Conservation (phyloP, 2,888 invertebrate species). For the Mimumesa dahlbomi region DNA sequence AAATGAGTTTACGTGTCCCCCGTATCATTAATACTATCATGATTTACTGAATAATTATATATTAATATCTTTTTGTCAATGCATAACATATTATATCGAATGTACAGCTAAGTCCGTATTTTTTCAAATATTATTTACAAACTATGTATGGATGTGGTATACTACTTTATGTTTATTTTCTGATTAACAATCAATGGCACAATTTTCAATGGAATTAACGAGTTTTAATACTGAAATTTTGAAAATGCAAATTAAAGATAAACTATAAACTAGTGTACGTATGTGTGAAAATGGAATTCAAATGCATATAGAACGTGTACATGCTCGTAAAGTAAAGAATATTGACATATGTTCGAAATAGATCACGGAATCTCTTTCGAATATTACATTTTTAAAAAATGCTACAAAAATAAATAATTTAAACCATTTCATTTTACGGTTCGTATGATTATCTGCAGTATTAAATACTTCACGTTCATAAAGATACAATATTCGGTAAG, state of each 20-base stretch:
- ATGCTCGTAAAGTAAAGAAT: not conserved
- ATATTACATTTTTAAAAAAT: not conserved
- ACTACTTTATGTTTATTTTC: conserved; percentile 31
- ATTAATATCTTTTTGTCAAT: conserved; percentile 24
- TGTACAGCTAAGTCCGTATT: conserved; percentile 30
- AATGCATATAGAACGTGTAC: conserved; percentile 2
- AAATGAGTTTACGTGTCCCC: conserved; percentile 10
- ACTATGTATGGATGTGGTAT: conserved; percentile 25
- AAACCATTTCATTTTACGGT: conserved; percentile 1
- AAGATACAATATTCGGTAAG: conserved; percentile 13
- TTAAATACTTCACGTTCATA: conserved; percentile 18
- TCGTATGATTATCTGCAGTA: not conserved
- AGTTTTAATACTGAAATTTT: conserved; percentile 5
- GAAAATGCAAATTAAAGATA: not conserved
- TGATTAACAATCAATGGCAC: conserved; percentile 39
- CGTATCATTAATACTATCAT: conserved; percentile 21
- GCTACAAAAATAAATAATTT: conserved; percentile 9
- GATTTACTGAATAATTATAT: conserved; percentile 16
- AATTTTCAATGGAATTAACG: conserved; percentile 18
- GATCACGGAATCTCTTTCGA: not conserved
- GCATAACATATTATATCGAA: conserved; percentile 23
- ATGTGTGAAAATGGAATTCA: conserved; percentile 5
- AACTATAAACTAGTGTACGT: not conserved
- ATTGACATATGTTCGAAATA: not conserved
- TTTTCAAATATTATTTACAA: conserved; percentile 54